These are phyloP conservation scores for Himalopsyche japonica DNA, from an alignment of 2,888 invertebrate species.

Conservation along the genomic window DNA sequence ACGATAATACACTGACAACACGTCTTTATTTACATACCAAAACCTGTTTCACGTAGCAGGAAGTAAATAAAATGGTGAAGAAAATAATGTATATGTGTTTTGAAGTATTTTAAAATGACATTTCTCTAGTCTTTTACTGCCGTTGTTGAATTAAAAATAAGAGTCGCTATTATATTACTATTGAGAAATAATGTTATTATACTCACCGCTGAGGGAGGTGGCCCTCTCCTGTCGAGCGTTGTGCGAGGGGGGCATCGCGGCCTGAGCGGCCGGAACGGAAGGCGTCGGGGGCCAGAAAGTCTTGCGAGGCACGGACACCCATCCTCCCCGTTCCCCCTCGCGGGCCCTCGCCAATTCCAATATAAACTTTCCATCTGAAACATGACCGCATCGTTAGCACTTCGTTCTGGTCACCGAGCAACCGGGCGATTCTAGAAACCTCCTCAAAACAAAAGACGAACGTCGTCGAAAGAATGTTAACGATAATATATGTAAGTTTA, in stretches of 20 bases:
- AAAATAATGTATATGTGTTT: too few relatives aligned
- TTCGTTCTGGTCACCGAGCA: not conserved
- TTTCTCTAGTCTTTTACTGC: too few relatives aligned
- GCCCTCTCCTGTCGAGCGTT: constrained; percentile 71
- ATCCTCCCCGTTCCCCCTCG: constrained; percentile 80
- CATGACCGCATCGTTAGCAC: not conserved
- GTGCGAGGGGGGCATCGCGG: constrained; percentile 58
- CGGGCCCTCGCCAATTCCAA: constrained; percentile 78
- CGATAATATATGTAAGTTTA: constrained; percentile 18
- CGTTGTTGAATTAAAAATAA: too few relatives aligned
- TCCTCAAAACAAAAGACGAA: not conserved
- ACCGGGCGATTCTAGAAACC: not conserved
- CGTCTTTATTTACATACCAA: too few relatives aligned
- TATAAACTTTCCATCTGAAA: constrained; percentile 86
- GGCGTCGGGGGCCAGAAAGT: constrained; percentile 84
- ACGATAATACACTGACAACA: too few relatives aligned
- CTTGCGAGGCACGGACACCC: constrained; percentile 89
- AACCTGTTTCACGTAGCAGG: too few relatives aligned
- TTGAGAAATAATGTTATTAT: not conserved
- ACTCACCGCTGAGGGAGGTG: constrained; percentile 76
- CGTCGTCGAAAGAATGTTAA: constrained; percentile 3
- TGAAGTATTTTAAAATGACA: too few relatives aligned
- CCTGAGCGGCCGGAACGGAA: constrained; percentile 63
- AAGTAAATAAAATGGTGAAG: too few relatives aligned
- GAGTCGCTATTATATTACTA: too few relatives aligned